Evolutionary conservation across 2,888 invertebrate species (phyloP), one percentile per base, ranked within the genome.

Genomic region (Acanthopleura granulata): DNA sequence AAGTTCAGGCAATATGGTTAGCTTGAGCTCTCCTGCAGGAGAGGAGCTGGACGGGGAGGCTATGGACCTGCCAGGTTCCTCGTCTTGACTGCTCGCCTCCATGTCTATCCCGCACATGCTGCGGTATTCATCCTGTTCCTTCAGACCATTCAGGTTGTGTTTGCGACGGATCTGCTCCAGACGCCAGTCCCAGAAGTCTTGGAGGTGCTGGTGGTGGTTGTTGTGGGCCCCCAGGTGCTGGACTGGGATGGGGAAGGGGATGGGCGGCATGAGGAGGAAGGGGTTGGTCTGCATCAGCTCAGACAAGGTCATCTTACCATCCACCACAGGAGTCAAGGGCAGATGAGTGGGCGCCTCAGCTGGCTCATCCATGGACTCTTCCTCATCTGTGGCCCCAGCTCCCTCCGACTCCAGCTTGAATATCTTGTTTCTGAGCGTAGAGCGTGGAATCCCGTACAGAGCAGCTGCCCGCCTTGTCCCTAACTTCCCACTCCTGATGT

Each of bases 391-490:
- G 14, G 15, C 49, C 3, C 49, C 22, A 15, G 11, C 49, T 40
- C 14, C 57, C 69, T 82, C 85, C 27, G 81, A 79, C 49, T 91
- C 90, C 81, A 91, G 82, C 79, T 91, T 91, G 83, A 91, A 92
- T 57, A 92, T 96, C 92, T 99, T 99, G 92, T 98, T 99, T 79
- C 98, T 94, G 73, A 99, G 93, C 40, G 98, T 98, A 81, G 98
- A 97, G 81, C 98, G 93, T 12, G 98, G 98, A 89, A 98, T 97
- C 85, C 97, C 97, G 91, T 99, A 99, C 85, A 97, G 95, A 74
- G 96, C 96, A 74, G 98, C 96, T 14, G 98, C 98, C 77, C 98
- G 93, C 70, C 98, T 92, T 11, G 97, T 97, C 81, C 97, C 98
- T 83, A 98, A 92, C 88, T 96, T 95, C 25, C 97, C 97, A 82